Evolutionary conservation across 2,113 vertebrate species (phyloP).

Genomic region (Danionella cerebrum): DNA sequence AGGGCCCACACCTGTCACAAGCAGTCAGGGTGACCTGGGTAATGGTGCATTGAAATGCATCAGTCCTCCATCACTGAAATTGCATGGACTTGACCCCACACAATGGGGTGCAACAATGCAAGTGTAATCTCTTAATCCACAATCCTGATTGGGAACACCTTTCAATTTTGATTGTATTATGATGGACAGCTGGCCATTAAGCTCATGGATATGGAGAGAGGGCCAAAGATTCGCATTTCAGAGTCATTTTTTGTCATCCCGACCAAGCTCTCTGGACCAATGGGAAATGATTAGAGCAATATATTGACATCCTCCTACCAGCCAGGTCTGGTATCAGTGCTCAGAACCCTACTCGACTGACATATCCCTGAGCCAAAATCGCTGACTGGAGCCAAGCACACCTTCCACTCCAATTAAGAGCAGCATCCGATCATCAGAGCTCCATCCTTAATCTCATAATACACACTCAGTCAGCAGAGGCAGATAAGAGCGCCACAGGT

Average conservation of each 20-base stretch:
- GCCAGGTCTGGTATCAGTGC: conserved; percentile 12
- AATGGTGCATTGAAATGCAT: conserved; percentile 13
- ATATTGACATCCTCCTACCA: conserved; percentile 14
- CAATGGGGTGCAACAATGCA: conserved; percentile 27
- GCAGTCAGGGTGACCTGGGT: conserved; percentile 34
- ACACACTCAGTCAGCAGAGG: not conserved
- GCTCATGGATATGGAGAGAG: conserved; percentile 55
- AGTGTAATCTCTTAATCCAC: conserved; percentile 64
- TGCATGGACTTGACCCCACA: conserved; percentile 15
- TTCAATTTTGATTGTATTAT: conserved; percentile 64
- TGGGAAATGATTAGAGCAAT: conserved; percentile 22
- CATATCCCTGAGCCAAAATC: conserved; percentile 25
- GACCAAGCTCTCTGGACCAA: conserved; percentile 11
- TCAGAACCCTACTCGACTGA: not conserved
- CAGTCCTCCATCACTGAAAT: conserved; percentile 39
- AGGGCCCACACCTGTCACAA: conserved; percentile 35
- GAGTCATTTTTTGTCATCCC: conserved; percentile 5
- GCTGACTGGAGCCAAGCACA: conserved; percentile 36
- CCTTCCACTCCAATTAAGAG: conserved; percentile 37
- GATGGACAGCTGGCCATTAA: conserved; percentile 58
- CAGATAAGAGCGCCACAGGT: conserved; percentile 18
- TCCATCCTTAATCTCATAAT: conserved; percentile 30
- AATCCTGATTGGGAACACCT: conserved; percentile 70
- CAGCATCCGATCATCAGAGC: conserved; percentile 28
- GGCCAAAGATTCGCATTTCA: conserved; percentile 23